Percentiles rank a stretch among this genome's conserved stretches.
Conservation (phyloP, 2,888 invertebrate species). For the Acanthosepion esculentum region DNA sequence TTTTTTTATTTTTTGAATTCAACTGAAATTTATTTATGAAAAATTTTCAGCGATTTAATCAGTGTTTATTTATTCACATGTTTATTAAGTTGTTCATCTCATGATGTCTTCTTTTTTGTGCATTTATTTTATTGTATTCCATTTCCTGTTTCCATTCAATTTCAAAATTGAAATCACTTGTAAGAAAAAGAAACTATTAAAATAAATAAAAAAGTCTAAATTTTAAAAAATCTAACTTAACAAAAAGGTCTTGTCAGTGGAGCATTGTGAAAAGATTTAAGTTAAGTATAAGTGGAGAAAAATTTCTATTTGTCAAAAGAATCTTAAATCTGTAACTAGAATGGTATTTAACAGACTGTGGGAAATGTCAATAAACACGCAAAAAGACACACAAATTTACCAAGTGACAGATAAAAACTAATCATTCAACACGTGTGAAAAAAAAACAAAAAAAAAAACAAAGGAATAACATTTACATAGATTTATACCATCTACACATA, state of each 20-base stretch:
- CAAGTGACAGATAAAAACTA: neutral
- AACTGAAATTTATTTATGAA: neutral
- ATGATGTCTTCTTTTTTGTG: neutral
- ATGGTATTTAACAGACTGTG: neutral
- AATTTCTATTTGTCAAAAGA: neutral
- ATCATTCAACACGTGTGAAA: neutral
- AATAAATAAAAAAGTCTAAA: neutral
- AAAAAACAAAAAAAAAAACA: neutral
- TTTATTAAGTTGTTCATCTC: neutral
- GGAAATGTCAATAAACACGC: neutral
- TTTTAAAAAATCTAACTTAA: neutral
- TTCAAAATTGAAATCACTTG: constrained; percentile 11
- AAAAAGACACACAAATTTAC: neutral
- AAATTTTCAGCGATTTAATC: neutral
- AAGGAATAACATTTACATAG: neutral
- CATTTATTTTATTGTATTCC: neutral
- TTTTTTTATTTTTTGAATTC: neutral
- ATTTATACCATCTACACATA: neutral
- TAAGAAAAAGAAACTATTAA: neutral
- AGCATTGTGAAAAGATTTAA: neutral
- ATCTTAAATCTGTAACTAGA: neutral
- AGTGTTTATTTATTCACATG: neutral
- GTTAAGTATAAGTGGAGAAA: constrained; percentile 10
- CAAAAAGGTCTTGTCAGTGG: neutral
- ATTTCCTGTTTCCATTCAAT: neutral